Base-by-base conservation (phyloP, 2,113 vertebrate species). In the Leucosticte australis region DNA sequence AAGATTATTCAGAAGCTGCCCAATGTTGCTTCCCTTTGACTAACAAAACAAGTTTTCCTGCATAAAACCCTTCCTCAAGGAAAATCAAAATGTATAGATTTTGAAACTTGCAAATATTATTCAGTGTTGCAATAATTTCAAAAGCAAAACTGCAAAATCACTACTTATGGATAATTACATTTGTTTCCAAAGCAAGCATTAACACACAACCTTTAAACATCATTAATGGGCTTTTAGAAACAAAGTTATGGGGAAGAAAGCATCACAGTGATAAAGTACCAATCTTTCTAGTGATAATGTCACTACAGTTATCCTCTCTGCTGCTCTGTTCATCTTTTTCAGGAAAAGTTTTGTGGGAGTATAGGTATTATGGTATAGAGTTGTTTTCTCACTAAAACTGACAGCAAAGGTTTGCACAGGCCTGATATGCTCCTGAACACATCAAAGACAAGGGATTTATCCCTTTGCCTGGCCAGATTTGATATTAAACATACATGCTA, bases 201-300 rank as follows among this genome's bases (percentile, higher is more conserved):
- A 86, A 88, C 50, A 75, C 24, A 77, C n/a, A 57, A 49, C n/a
- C 53, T 92, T 86, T 87, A 95, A 96, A 73, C 23, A 81, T 55
- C 42, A 91, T 93, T 92, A 94, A 91, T 62, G 89, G 74, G n/a
- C 77, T 93, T 89, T 96, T 71, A 92, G 63, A 9, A 89, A 65
- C 46, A 70, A 93, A 88, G 77, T 77, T 59, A 75, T 22, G 11
- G 27, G 21, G 13, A 89, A 79, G 55, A 68, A 65, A 83, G 59
- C 80, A 52, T 91, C 85, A 74, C 21, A 77, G 39, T 44, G 31
- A 49, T 85, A 93, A 95, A 93, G 21, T 59, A 84, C 56, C 49
- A 73, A 12, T 83, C 77, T 93, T 81, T 59, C 46, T 89, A 93
- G 88, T 19, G 31, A 55, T 73, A 59, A 84, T 69, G 60, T 83